These are phyloP conservation scores for Lasioglossum villosulum DNA, from an alignment of 2,888 invertebrate species.

Conservation along the genomic window DNA sequence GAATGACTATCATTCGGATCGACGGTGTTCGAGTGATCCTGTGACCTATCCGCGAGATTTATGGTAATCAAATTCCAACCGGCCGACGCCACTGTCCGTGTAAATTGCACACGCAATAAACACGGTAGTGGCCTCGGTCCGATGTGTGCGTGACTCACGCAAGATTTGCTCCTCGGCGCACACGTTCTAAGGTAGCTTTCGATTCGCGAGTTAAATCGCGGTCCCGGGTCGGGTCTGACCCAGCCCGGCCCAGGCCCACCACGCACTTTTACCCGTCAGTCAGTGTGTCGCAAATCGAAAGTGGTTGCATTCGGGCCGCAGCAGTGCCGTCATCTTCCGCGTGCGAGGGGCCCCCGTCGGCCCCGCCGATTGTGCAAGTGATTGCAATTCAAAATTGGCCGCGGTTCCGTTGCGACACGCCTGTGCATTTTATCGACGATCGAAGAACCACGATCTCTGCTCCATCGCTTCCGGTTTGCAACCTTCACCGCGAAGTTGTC, in stretches of 20 bases:
- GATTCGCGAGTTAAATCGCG: neutral
- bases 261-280: slow-evolving; percentile 21
- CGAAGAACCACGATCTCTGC: neutral
- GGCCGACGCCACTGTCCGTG: neutral
- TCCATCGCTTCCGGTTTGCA: neutral
- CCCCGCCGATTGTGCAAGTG: slow-evolving; percentile 32
- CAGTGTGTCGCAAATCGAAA: slow-evolving; percentile 65
- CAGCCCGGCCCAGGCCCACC: neutral
- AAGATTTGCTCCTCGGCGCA: slow-evolving; percentile 14
- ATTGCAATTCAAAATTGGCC: slow-evolving; percentile 43
- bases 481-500: neutral
- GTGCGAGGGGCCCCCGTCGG: slow-evolving; percentile 29
- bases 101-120: neutral
- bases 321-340: slow-evolving; percentile 60
- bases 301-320: slow-evolving; percentile 38
- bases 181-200: slow-evolving; percentile 11
- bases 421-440: neutral
- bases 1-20: neutral
- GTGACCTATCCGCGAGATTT: neutral
- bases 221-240: neutral
- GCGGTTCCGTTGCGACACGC: slow-evolving; percentile 29
- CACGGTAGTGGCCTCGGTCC: neutral
- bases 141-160: slow-evolving; percentile 2
- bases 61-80: neutral
- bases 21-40: neutral